Conservation (phyloP, 2,888 invertebrate genomes). For the Tetragnatha montana region DNA sequence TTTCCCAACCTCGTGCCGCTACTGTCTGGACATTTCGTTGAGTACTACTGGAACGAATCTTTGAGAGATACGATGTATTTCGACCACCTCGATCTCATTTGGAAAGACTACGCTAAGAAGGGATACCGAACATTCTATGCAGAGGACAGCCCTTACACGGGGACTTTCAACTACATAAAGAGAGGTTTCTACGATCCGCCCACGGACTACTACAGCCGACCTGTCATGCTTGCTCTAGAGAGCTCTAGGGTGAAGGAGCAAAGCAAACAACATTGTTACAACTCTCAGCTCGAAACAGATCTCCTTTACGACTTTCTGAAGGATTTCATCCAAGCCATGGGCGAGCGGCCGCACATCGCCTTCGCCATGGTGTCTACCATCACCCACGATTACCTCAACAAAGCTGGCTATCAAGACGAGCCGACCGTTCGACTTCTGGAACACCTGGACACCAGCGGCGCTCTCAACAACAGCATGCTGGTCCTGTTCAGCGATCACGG, state of each 20-base stretch:
- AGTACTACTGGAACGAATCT: conserved; percentile 71
- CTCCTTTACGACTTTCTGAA: conserved; percentile 58
- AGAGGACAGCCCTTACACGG: conserved; percentile 75
- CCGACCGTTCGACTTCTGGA: conserved; percentile 79
- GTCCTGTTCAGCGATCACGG: conserved; percentile 91
- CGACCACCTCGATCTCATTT: conserved; percentile 74
- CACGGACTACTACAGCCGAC: conserved; percentile 75
- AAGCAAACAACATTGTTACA: conserved; percentile 42
- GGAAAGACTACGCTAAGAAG: conserved; percentile 74
- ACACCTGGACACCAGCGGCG: conserved; percentile 78
- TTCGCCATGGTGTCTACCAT: conserved; percentile 75
- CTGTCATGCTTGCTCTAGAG: conserved; percentile 75
- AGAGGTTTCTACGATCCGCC: conserved; percentile 75
- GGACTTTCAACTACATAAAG: conserved; percentile 75
- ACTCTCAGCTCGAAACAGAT: conserved; percentile 54
- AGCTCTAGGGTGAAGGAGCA: conserved; percentile 70
- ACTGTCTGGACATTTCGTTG: conserved; percentile 73
- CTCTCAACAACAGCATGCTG: conserved; percentile 83
- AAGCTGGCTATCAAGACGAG: conserved; percentile 74
- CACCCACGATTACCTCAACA: conserved; percentile 75
- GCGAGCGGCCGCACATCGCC: conserved; percentile 73
- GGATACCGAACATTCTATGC: conserved; percentile 75
- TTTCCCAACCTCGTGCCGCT: conserved; percentile 75
- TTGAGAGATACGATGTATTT: conserved; percentile 70
- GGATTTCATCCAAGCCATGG: conserved; percentile 60